Evolutionary conservation across 2,113 vertebrate species (phyloP), one percentile per base, ranked within the genome.

Genomic region (Prunella himalayana): DNA sequence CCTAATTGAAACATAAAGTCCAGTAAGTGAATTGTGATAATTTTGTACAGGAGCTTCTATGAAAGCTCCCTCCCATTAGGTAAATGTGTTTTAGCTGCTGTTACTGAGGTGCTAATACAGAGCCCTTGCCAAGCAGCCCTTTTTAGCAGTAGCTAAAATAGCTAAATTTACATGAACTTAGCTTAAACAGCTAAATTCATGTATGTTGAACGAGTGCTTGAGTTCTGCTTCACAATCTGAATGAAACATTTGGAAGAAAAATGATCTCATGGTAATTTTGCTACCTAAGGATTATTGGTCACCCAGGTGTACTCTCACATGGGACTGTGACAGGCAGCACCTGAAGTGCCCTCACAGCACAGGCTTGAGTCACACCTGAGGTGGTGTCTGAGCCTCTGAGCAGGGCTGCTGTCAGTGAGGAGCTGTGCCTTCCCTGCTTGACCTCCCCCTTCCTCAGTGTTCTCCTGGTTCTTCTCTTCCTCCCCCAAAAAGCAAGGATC

Each of bases 31-130:
- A 90, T 97, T 95, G 85, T 97, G 88, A 91, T 97, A 73, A 92
- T 97, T 97, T 91, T 97, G 77, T 96, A 83, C 64, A 84, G 88
- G 72, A 60, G 73, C 82, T 95, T 93, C 92, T 94, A 72, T 92
- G 90, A 86, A 89, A 97, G 90, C 94, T 95, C 86, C 59, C 90
- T 96, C 90, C 95, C 6, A 42, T 97, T 97, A 96, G 94, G 93
- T 97, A 87, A 95, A 84, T 95, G 88, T 75, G 95, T 96, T 97
- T 97, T 94, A 96, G 92, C 95, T 97, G 95, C 95, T 97, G 45
- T 97, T 96, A 77, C 90, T 96, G 90, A 90, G 97, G 88, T 92
- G 92, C 70, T 90, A 77, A 88, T 88, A 85, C 70, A 95, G 96
- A 97, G 87, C 88, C 84, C 87, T 97, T 95, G 79, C 94, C 94